Conservation (phyloP, 2,113 vertebrate species). For the Sturnus vulgaris region DNA sequence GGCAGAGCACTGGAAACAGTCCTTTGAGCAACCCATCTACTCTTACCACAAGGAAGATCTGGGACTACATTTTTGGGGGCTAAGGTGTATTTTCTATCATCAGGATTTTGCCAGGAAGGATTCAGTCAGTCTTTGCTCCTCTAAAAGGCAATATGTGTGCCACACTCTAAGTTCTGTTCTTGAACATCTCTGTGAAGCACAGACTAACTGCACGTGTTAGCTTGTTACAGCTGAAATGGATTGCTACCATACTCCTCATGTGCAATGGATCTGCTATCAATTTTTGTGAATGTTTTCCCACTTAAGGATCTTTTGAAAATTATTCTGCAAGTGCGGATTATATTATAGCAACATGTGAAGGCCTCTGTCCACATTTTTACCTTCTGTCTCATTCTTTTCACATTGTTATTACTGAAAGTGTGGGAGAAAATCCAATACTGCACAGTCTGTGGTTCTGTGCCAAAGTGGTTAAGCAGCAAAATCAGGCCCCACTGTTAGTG, state of each 20-base stretch:
- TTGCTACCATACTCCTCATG: background rate
- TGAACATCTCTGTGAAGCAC: background rate
- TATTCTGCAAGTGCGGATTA: background rate
- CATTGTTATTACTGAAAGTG: background rate
- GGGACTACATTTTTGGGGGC: background rate
- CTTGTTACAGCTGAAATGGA: background rate
- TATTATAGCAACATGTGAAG: background rate
- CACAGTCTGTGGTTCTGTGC: background rate
- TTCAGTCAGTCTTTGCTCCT: background rate
- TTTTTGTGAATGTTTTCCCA: background rate
- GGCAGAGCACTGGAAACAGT: background rate
- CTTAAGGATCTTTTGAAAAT: background rate
- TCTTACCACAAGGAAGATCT: background rate
- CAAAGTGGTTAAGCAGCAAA: constrained; percentile 38
- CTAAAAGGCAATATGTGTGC: background rate
- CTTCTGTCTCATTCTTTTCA: background rate
- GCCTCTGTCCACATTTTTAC: background rate
- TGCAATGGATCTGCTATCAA: background rate
- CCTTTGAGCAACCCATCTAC: background rate
- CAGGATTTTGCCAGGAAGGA: background rate
- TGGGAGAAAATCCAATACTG: background rate
- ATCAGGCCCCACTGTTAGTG: constrained; percentile 2
- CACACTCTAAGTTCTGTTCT: background rate
- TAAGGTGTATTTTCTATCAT: background rate
- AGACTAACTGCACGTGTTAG: background rate